These are phyloP conservation scores for Sphyrna mokarran DNA, from an alignment of 2,113 vertebrate genomes.

Conservation along the genomic window DNA sequence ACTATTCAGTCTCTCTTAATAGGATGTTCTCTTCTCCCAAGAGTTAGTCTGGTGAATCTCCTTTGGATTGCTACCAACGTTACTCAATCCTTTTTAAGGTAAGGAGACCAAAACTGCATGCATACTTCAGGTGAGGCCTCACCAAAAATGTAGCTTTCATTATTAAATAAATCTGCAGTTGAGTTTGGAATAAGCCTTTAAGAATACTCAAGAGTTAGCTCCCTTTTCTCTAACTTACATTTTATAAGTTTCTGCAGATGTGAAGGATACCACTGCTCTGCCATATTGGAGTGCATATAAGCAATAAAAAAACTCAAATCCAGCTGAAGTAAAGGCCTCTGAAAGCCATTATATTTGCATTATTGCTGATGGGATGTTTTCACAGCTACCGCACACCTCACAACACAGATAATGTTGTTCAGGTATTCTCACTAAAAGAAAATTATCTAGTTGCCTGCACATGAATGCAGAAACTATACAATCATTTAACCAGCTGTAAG, in stretches of 20 bases:
- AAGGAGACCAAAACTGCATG: too few species aligned
- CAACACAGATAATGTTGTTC: background rate
- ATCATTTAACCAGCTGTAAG: background rate
- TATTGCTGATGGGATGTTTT: background rate
- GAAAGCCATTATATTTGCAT: background rate
- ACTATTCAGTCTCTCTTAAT: too few species aligned
- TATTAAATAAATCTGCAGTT: background rate
- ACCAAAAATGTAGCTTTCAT: background rate
- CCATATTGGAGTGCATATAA: background rate
- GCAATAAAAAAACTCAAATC: background rate
- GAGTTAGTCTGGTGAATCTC: too few species aligned
- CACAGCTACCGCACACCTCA: background rate
- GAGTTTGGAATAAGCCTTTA: background rate
- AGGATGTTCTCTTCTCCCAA: too few species aligned
- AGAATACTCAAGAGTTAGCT: background rate
- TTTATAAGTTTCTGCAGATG: background rate
- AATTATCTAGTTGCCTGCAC: background rate
- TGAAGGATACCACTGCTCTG: background rate
- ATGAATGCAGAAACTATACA: background rate
- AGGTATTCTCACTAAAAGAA: background rate
- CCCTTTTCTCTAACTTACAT: background rate
- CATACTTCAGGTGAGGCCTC: too few species aligned
- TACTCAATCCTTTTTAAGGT: too few species aligned
- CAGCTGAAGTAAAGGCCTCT: background rate
- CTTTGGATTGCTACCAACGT: too few species aligned